Evolutionary conservation across 2,113 vertebrate species (phyloP).

Genomic region (Lanius ludovicianus): DNA sequence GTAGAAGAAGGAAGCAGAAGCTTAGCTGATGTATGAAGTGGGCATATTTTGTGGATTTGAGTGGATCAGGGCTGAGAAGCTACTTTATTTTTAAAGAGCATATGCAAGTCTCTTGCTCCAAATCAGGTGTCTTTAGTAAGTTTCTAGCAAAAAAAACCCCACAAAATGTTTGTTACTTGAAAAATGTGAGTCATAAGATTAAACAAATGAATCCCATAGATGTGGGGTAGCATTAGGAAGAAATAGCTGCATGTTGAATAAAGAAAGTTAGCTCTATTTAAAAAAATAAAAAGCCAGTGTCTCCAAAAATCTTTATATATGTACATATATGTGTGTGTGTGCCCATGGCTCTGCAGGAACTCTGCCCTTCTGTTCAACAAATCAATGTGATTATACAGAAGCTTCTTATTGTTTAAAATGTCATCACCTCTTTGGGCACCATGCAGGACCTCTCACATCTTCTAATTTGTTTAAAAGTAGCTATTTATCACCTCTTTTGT

Average conservation of each 20-base stretch:
- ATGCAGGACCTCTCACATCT: too few species aligned
- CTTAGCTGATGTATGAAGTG: background rate
- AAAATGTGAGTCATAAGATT: background rate
- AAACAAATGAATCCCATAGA: background rate
- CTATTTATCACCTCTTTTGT: too few species aligned
- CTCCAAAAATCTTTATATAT: background rate
- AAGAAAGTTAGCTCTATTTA: background rate
- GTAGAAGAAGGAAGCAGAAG: background rate
- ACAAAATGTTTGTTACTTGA: background rate
- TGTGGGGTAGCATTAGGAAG: background rate
- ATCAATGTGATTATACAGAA: too few species aligned
- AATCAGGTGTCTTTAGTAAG: background rate
- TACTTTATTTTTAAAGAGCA: background rate
- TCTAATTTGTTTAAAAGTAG: too few species aligned
- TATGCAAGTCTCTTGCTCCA: background rate
- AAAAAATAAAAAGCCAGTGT: background rate
- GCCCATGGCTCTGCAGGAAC: background rate
- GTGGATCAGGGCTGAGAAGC: background rate
- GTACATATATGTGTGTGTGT: rapidly evolving
- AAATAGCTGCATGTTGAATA: background rate
- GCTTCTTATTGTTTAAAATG: too few species aligned
- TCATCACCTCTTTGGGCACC: too few species aligned
- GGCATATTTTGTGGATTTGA: background rate
- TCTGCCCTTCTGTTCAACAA: too few species aligned
- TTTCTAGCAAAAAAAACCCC: background rate